phyloP scores from a whole-genome alignment of 2,888 invertebrate genomes.

The Pharmacophagus antenor region DNA sequence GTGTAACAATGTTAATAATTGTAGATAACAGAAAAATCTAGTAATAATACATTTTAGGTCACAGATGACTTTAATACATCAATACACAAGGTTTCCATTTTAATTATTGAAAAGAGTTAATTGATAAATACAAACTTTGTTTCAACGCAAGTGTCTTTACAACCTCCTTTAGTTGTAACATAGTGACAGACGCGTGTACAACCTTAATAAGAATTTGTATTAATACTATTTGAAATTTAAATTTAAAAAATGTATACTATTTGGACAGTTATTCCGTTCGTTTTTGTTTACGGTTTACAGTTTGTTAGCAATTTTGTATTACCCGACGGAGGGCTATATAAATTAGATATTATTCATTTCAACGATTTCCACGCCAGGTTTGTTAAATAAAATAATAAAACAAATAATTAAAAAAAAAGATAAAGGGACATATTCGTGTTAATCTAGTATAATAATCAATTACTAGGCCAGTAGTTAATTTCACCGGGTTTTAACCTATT shows the following conservation, averaged over 20 bases:
- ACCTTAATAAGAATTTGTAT: neutral
- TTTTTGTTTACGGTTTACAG: conserved; percentile 25
- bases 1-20: neutral
- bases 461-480: too few species aligned
- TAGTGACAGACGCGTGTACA: neutral
- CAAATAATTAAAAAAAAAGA: too few species aligned
- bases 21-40: conserved; percentile 6
- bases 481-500: too few species aligned
- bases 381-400: conserved; percentile 38
- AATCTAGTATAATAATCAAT: neutral
- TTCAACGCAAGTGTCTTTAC: neutral
- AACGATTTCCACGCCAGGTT: conserved; percentile 83
- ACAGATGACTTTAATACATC: neutral
- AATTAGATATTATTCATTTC: conserved; percentile 79
- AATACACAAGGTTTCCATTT: neutral
- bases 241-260: conserved; percentile 3
- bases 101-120: neutral
- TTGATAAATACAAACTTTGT: too few species aligned
- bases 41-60: neutral
- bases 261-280: neutral
- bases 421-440: neutral
- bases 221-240: neutral
- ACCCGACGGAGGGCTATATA: conserved; percentile 64
- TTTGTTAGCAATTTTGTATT: conserved; percentile 43
- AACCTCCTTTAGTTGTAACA: neutral